Evolutionary conservation across 2,113 vertebrate genomes (phyloP).

Genomic region (Psittacula cyanocephala): DNA sequence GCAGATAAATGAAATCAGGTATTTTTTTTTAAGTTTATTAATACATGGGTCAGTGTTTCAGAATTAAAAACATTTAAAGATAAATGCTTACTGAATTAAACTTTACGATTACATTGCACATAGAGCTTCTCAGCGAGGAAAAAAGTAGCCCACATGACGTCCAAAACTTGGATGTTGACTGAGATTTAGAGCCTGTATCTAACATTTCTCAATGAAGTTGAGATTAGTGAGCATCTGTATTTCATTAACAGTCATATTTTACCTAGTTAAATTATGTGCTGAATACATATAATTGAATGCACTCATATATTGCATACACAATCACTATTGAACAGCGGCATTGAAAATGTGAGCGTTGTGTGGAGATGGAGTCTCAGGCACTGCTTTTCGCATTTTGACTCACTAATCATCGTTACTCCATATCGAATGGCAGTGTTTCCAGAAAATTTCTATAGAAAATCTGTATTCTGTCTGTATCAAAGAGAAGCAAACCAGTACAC

Average conservation of each 20-base stretch:
- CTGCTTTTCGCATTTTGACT: neutral
- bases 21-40: neutral
- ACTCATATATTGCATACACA: neutral
- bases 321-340: neutral
- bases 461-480: neutral
- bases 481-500: neutral
- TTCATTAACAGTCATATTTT: neutral
- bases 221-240: neutral
- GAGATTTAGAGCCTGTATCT: neutral
- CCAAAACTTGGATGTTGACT: neutral
- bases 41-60: neutral
- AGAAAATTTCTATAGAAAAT: neutral
- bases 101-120: neutral
- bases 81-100: neutral
- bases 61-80: neutral
- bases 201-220: neutral
- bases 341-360: neutral
- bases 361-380: neutral
- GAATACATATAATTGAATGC: neutral
- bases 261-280: neutral
- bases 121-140: neutral
- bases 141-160: neutral
- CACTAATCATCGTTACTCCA: neutral
- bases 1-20: neutral
- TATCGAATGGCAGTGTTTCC: neutral